Percentiles rank a stretch among this genome's conserved stretches.
Conservation (phyloP, 2,797 vertebrate genomes). For the Lacerta agilis region DNA sequence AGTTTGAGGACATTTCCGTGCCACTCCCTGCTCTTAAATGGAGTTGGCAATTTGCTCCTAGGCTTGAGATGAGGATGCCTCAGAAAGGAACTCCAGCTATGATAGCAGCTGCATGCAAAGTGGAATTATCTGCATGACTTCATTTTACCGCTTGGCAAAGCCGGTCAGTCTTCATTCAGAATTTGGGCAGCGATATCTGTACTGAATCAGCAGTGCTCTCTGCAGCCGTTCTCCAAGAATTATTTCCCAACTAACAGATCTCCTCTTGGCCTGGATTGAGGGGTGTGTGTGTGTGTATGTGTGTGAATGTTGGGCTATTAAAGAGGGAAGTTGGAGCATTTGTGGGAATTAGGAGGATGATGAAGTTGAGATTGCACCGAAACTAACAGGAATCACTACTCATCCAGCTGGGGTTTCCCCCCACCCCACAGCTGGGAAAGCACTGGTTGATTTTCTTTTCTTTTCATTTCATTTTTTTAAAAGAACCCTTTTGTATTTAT, state of each 20-base stretch:
- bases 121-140: conserved; percentile 67
- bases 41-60: conserved; percentile 43
- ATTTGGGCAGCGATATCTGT: conserved; percentile 63
- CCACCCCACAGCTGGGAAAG: conserved; percentile 22
- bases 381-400: conserved; percentile 24
- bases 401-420: conserved; percentile 14
- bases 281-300: not conserved
- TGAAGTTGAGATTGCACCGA: rapidly evolving
- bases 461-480: not conserved
- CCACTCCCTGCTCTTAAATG: not conserved
- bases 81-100: conserved; percentile 55
- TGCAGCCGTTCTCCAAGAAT: conserved; percentile 62
- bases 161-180: conserved; percentile 58
- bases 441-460: not conserved
- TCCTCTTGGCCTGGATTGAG: conserved; percentile 18
- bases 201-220: conserved; percentile 71
- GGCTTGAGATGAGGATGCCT: conserved; percentile 16
- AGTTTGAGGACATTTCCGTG: not conserved
- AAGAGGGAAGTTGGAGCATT: not conserved
- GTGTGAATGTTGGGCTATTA: not conserved
- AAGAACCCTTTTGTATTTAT: not conserved
- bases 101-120: conserved; percentile 67
- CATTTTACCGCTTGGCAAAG: conserved; percentile 53
- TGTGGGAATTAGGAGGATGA: conserved; percentile 12
- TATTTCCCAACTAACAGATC: conserved; percentile 32